Evolutionary conservation across 2,113 vertebrate genomes (phyloP).

Genomic region (Epinephelus lanceolatus): DNA sequence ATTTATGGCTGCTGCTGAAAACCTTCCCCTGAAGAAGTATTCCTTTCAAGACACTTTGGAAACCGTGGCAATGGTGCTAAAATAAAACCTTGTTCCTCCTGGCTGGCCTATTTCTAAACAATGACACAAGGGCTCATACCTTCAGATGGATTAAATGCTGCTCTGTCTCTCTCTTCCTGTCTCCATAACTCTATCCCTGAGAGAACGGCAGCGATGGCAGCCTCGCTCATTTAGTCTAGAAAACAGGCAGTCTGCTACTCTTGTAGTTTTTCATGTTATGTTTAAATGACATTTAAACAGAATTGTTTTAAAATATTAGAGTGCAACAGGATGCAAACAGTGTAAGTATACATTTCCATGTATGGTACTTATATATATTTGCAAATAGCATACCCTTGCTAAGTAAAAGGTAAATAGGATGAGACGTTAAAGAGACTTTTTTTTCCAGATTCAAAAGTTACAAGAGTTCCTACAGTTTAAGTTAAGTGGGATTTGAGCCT

Average conservation of each 20-base stretch:
- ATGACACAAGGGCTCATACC: constrained; percentile 20
- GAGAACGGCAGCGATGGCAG: not conserved
- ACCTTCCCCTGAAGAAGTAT: constrained; percentile 23
- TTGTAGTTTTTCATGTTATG: not conserved
- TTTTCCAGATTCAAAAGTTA: not conserved
- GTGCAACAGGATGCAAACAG: not conserved
- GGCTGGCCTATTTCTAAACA: constrained; percentile 60
- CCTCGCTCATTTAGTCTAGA: not conserved
- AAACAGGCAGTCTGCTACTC: not conserved
- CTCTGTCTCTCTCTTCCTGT: not conserved
- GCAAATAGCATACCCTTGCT: not conserved
- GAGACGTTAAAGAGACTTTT: not conserved
- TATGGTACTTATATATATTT: not conserved
- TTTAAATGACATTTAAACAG: not conserved
- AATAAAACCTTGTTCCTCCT: constrained; percentile 55
- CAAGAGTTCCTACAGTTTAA: no score
- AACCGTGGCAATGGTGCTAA: constrained; percentile 28
- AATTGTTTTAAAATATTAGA: no score
- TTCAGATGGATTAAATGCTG: constrained; percentile 31
- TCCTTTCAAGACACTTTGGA: constrained; percentile 48
- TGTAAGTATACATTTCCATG: not conserved
- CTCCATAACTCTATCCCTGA: not conserved
- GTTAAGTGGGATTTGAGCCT: no score
- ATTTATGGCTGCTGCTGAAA: constrained; percentile 52
- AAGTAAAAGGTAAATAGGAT: not conserved